Evolutionary conservation across 2,888 invertebrate genomes (phyloP), one percentile per base, ranked within the genome.

Genomic region (Epinotia bilunana): DNA sequence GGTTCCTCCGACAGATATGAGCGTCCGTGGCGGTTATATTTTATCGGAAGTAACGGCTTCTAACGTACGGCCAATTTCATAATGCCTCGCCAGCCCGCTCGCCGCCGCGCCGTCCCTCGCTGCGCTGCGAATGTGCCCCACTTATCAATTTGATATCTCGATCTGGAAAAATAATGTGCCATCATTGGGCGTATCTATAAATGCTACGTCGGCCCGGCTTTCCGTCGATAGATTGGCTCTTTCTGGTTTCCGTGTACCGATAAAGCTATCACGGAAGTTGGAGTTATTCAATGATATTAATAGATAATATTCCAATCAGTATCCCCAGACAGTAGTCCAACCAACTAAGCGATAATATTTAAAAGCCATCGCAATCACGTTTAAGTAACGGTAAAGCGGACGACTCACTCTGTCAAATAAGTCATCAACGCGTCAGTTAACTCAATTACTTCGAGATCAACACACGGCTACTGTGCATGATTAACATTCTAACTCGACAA

Each of bases 51-150:
- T 92, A 91, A 94, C 90, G 93, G 93, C 91, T 83, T 86, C 92
- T 94, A 93, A 94, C 92, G 89, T 94, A 94, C 92, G 88, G 94
- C 94, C 94, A 94, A 94, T 94, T 93, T 93, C 93, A 94, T 94
- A 94, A 94, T 94, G 94, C 94, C 87, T 88, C 88, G 90, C 81
- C 86, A 89, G 86, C 79, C 78, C 86, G 90, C 86, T 79, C 77
- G 77, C 80, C 81, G 83, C 87, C 89, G 60, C 81, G 83, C 87
- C 89, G 60, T 69, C 87, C 75, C 63, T 55, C 65, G 55, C 75
- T 64, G 65, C 68, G 88, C 87, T 83, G 88, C 87, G 88, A 90
- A 93, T 92, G 92, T 90, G 88, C 86, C 90, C 89, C 91, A 93
- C 94, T 93, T 91, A 93, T 93, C 94, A 93, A 93, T 93, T 93